Percentiles rank a stretch among this genome's conserved stretches.
Evolutionary conservation across 2,113 vertebrate species (phyloP).

Genomic region (Laticauda laticaudata): DNA sequence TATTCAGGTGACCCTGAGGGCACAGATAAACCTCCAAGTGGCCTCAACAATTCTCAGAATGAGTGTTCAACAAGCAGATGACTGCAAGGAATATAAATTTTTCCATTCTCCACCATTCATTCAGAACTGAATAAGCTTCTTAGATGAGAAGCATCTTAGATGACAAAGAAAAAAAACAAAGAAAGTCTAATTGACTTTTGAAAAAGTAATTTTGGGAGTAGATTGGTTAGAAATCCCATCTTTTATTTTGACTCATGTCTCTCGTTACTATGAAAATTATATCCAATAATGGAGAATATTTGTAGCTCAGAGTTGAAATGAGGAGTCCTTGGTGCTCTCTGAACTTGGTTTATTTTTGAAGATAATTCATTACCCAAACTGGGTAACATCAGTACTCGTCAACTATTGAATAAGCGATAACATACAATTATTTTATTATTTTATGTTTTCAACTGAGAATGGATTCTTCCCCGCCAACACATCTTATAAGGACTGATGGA

Average conservation of each 20-base stretch:
- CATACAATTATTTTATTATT: not conserved
- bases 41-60: too few relatives aligned
- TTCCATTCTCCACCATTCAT: too few relatives aligned
- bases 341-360: not conserved
- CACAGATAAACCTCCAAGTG: too few relatives aligned
- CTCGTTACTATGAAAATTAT: not conserved
- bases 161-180: not conserved
- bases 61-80: too few relatives aligned
- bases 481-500: not conserved
- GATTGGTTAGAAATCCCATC: not conserved
- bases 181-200: not conserved
- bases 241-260: not conserved
- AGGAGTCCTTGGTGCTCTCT: not conserved
- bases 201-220: not conserved
- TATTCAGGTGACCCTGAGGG: too few relatives aligned
- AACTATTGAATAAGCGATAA: not conserved
- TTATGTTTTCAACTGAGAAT: not conserved
- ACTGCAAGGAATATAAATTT: too few relatives aligned
- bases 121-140: too few relatives aligned
- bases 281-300: not conserved
- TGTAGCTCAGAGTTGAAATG: not conserved
- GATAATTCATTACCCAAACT: not conserved
- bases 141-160: too few relatives aligned
- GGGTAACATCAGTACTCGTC: not conserved
- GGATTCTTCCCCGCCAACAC: rapidly evolving